Conservation (phyloP, 1,140 invertebrate species). For the Orius insidiosus region DNA sequence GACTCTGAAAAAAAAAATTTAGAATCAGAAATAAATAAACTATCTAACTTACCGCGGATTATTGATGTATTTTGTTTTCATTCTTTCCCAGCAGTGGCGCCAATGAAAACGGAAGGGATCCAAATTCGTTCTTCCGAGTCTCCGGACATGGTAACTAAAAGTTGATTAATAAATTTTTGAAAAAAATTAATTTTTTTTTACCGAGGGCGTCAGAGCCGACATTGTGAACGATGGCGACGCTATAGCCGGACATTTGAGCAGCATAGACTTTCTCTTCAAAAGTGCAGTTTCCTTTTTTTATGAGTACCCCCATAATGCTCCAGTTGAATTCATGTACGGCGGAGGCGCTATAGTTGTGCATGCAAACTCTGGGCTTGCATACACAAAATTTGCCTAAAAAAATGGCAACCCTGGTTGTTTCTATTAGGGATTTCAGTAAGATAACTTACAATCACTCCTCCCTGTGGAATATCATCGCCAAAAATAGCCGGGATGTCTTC, state of each 20-base stretch:
- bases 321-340: conserved; percentile 28
- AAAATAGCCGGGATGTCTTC: neutral
- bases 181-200: conserved; percentile 26
- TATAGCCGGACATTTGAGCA: conserved; percentile 59
- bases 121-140: conserved; percentile 36
- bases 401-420: too few relatives aligned
- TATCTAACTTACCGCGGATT: conserved; percentile 24
- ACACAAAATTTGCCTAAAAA: conserved; percentile 52
- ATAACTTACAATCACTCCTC: conserved; percentile 1
- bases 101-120: conserved; percentile 66
- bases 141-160: conserved; percentile 49
- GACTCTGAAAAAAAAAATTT: conserved; percentile 4
- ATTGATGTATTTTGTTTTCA: conserved; percentile 42
- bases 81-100: conserved; percentile 43
- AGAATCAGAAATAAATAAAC: neutral
- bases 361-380: conserved; percentile 44
- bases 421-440: too few relatives aligned
- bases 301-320: conserved; percentile 56
- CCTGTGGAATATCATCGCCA: neutral
- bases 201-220: conserved; percentile 57
- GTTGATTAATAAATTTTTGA: too few relatives aligned
- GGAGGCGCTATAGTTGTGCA: conserved; percentile 44
- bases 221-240: conserved; percentile 73
- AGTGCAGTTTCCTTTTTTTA: conserved; percentile 57
- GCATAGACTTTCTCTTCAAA: conserved; percentile 70